Conservation (phyloP, 2,888 invertebrate genomes). For the Drosophila sordidapex region DNA sequence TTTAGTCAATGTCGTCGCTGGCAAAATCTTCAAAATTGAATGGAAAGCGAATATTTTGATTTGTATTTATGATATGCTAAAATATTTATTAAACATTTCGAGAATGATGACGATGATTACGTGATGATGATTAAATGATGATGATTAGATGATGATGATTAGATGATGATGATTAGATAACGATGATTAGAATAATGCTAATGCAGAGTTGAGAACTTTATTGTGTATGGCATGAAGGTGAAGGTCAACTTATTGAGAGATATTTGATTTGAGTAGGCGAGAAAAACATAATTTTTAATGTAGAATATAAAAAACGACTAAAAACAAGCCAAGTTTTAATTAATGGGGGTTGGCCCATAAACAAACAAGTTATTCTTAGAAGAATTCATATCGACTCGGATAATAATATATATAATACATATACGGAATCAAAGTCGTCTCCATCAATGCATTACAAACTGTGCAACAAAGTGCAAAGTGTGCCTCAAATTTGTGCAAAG, state of each 20-base stretch:
- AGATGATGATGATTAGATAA: not conserved
- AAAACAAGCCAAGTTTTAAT: not conserved
- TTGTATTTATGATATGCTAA: constrained; percentile 6
- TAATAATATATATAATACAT: not conserved
- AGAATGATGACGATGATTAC: not conserved
- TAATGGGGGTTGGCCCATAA: not conserved
- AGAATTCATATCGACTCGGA: not conserved
- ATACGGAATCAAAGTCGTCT: not conserved
- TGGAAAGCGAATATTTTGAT: not conserved
- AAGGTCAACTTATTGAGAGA: not conserved
- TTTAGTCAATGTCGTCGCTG: constrained; percentile 1
- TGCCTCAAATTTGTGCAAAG: not conserved
- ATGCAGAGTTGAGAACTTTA: not conserved
- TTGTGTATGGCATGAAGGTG: not conserved
- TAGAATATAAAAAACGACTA: not conserved
- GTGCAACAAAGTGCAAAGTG: not conserved
- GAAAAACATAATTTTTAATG: not conserved
- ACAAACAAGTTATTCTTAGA: not conserved
- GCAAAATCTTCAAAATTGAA: not conserved
- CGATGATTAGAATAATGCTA: not conserved
- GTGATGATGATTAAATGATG: not conserved
- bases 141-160: not conserved
- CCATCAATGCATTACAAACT: not conserved
- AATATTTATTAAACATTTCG: not conserved
- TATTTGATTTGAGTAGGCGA: not conserved